A percentile compares a stretch with the other conserved stretches of the same genome.
phyloP scores from a whole-genome alignment of 2,888 invertebrate genomes.

The Melieria picta region DNA sequence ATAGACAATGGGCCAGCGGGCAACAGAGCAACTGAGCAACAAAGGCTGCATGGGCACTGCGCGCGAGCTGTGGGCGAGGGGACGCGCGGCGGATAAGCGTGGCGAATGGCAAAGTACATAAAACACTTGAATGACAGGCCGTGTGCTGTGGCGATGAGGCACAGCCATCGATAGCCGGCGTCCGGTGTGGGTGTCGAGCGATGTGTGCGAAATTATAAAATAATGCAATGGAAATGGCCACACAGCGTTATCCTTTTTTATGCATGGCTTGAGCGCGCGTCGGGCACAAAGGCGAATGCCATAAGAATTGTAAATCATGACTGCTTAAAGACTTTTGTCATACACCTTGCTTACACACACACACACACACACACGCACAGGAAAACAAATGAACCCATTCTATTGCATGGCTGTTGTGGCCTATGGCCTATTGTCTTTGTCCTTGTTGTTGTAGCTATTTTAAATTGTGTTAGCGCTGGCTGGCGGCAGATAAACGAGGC shows the following conservation, averaged over 20 bases:
- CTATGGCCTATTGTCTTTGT: background rate
- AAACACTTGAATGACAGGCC: conserved; percentile 24
- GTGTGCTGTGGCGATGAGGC: background rate
- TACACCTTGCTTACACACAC: conserved; percentile 31
- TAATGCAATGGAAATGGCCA: conserved; percentile 37
- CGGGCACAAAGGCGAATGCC: conserved; percentile 33
- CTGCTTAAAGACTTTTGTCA: conserved; percentile 39
- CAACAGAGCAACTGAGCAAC: background rate
- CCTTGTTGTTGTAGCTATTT: background rate
- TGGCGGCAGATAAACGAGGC: conserved; percentile 16
- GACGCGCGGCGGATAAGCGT: background rate
- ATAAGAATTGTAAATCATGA: conserved; percentile 53
- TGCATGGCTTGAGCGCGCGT: conserved; percentile 37
- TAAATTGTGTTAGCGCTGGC: background rate
- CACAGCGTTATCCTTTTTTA: conserved; percentile 33
- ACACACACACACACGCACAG: background rate
- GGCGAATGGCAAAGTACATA: conserved; percentile 9
- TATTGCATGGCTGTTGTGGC: too few species aligned
- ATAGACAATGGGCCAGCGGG: conserved; percentile 19
- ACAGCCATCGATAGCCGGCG: background rate
- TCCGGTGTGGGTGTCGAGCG: background rate
- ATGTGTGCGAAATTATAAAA: conserved; percentile 24
- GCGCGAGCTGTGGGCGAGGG: background rate
- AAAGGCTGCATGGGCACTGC: background rate
- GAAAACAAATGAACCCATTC: too few species aligned